These are phyloP conservation scores for Acleris cristana DNA, from an alignment of 2,888 invertebrate genomes.

Conservation along the genomic window DNA sequence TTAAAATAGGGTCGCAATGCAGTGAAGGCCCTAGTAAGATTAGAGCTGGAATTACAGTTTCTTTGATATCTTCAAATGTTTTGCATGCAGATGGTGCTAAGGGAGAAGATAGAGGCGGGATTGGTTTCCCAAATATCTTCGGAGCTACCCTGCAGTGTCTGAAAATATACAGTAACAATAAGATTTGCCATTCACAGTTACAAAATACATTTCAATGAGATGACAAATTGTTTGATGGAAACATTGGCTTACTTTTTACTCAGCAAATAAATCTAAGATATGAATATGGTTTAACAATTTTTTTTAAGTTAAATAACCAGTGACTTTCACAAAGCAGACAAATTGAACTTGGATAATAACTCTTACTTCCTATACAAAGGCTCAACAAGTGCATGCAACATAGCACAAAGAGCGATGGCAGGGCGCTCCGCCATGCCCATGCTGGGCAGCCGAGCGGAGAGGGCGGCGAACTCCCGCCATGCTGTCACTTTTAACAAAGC, in stretches of 20 bases:
- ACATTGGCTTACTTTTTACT: no score
- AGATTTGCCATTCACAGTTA: background rate
- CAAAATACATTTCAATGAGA: no score
- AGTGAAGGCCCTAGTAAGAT: conserved; percentile 93
- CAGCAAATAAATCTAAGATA: no score
- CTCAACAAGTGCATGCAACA: conserved; percentile 93
- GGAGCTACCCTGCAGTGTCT: conserved; percentile 90
- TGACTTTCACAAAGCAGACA: no score
- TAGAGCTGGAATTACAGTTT: conserved; percentile 93
- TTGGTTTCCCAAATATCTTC: conserved; percentile 86
- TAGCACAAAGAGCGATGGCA: conserved; percentile 89
- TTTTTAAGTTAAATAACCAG: no score
- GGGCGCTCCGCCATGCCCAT: conserved; percentile 91
- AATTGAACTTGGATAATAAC: no score
- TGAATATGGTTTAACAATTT: no score
- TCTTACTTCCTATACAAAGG: conserved; percentile 91
- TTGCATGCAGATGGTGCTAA: conserved; percentile 87
- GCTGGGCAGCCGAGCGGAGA: conserved; percentile 93
- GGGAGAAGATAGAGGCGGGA: conserved; percentile 78
- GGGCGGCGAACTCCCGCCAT: conserved; percentile 92
- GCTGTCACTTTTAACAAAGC: conserved; percentile 94
- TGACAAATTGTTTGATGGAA: no score
- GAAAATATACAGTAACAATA: conserved; percentile 48
- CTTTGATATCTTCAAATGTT: conserved; percentile 88
- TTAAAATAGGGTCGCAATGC: conserved; percentile 93